Evolutionary conservation across 2,113 vertebrate genomes (phyloP).

Genomic region (Sturnus vulgaris): DNA sequence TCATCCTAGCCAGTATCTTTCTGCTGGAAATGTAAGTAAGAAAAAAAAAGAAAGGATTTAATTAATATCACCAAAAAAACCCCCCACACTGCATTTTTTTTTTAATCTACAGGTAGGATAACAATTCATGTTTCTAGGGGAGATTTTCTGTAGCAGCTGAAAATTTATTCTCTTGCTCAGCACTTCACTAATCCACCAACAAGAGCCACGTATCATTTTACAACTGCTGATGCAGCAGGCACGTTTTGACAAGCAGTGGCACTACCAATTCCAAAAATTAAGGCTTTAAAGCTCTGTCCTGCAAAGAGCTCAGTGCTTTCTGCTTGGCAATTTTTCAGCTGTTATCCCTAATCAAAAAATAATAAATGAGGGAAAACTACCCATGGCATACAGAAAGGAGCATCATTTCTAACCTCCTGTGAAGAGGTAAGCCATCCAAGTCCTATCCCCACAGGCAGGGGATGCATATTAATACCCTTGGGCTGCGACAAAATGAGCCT

Average conservation of each 20-base stretch:
- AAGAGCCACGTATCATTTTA: background rate
- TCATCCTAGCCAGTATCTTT: background rate
- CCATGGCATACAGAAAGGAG: background rate
- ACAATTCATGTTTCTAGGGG: background rate
- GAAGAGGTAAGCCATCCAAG: background rate
- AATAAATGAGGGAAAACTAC: background rate
- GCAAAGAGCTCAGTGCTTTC: background rate
- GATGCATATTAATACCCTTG: background rate
- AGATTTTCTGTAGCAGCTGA: background rate
- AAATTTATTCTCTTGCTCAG: background rate
- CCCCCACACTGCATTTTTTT: background rate
- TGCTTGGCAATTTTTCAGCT: constrained; percentile 7
- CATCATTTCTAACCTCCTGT: background rate
- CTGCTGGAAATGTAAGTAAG: background rate
- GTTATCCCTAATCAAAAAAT: background rate
- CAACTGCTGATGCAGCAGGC: background rate
- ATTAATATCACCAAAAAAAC: background rate
- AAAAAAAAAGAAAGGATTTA: background rate
- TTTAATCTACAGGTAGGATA: background rate
- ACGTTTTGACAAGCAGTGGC: background rate
- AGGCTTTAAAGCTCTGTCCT: background rate
- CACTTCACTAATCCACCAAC: background rate
- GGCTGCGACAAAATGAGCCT: background rate
- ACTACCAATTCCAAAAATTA: background rate
- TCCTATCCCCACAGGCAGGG: background rate